These are phyloP conservation scores for Pelodiscus sinensis DNA, from an alignment of 2,113 vertebrate species.

Conservation along the genomic window DNA sequence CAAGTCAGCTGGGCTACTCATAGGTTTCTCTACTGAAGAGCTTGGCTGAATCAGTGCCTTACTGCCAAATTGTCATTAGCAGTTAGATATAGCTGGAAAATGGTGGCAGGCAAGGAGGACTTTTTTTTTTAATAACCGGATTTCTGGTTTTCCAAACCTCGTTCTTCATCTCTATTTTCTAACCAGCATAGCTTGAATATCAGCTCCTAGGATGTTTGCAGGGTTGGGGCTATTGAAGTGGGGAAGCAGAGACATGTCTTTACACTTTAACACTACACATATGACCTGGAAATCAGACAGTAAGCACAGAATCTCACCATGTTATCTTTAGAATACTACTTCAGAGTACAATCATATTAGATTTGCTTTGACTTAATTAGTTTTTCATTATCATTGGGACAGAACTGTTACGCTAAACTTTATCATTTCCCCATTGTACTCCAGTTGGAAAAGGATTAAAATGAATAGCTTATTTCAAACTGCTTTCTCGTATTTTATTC, in stretches of 20 bases:
- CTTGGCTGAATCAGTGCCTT: background rate
- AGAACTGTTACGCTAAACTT: background rate
- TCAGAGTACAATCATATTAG: background rate
- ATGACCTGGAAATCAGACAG: background rate
- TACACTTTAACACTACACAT: background rate
- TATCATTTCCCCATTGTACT: background rate
- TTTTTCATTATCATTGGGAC: background rate
- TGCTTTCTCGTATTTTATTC: background rate
- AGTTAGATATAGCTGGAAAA: background rate
- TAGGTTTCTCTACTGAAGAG: background rate
- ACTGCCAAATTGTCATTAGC: background rate
- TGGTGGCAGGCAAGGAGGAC: background rate
- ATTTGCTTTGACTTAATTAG: background rate
- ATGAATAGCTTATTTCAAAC: conserved; percentile 29
- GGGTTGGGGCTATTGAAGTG: background rate
- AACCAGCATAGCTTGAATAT: background rate
- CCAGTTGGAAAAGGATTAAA: background rate
- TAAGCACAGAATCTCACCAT: background rate
- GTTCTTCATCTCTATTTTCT: background rate
- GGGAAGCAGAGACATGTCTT: background rate
- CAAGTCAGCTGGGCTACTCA: background rate
- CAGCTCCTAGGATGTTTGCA: background rate
- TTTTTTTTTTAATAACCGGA: background rate
- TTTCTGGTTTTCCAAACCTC: background rate
- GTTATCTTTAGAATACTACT: background rate